Evolutionary conservation across 1,140 invertebrate genomes (phyloP).

Genomic region (Lepidotrigona ventralis): DNA sequence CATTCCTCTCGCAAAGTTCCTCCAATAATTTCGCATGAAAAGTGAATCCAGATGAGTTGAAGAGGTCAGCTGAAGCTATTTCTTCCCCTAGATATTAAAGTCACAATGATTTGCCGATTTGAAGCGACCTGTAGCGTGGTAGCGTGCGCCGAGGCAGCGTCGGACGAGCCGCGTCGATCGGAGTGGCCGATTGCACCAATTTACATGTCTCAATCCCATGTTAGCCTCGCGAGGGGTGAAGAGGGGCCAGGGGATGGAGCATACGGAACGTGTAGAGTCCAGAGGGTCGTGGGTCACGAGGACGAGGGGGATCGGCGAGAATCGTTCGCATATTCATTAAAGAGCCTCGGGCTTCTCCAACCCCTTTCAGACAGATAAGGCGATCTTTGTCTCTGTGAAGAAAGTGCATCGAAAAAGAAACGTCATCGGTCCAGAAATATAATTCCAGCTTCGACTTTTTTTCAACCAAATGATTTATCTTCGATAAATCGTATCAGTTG

Average conservation of each 20-base stretch:
- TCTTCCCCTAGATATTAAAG: background rate
- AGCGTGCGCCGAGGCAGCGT: slow-evolving; percentile 62
- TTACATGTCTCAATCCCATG: slow-evolving; percentile 79
- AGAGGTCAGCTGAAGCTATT: too few relatives aligned
- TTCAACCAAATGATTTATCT: background rate
- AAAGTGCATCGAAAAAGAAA: slow-evolving; percentile 8
- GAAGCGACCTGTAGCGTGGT: slow-evolving; percentile 63
- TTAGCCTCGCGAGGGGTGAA: slow-evolving; percentile 50
- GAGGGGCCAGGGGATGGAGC: slow-evolving; percentile 31
- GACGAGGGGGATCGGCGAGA: slow-evolving; percentile 14
- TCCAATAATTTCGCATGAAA: too few relatives aligned
- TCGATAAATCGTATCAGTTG: background rate
- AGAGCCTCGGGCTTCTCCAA: slow-evolving; percentile 27
- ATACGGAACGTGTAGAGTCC: slow-evolving; percentile 55
- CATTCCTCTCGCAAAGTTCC: too few relatives aligned
- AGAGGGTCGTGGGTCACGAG: slow-evolving; percentile 52
- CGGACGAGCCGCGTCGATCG: slow-evolving; percentile 69
- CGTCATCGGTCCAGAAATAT: background rate
- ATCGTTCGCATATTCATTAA: slow-evolving; percentile 71
- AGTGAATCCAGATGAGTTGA: too few relatives aligned
- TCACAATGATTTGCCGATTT: slow-evolving; percentile 30
- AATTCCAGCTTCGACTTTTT: too few relatives aligned
- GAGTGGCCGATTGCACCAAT: slow-evolving; percentile 76
- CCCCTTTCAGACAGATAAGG: slow-evolving; percentile 24
- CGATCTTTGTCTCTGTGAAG: slow-evolving; percentile 10